Evolutionary conservation across 2,888 invertebrate species (phyloP).

Genomic region (Cepaea hortensis): DNA sequence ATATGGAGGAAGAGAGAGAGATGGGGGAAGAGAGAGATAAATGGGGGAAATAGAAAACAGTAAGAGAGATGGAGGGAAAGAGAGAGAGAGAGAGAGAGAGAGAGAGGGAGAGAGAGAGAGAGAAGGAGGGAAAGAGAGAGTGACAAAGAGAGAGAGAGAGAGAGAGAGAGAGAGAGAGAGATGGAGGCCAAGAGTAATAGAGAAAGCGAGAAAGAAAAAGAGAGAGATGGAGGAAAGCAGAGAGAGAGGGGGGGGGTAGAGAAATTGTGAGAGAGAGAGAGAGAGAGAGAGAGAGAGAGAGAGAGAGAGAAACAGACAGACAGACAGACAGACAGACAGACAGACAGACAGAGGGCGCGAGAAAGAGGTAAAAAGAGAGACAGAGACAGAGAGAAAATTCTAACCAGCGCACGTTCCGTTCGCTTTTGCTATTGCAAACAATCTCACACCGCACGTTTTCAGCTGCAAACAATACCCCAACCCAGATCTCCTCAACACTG

Average conservation of each 20-base stretch:
- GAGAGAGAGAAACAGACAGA: neutral
- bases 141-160: neutral
- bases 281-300: neutral
- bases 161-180: neutral
- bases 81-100: neutral
- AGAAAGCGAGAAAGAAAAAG: neutral
- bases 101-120: conserved; percentile 20
- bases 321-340: neutral
- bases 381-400: neutral
- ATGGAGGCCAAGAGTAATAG: neutral
- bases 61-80: neutral
- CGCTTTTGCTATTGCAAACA: too few species aligned
- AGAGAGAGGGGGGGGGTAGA: neutral
- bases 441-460: too few species aligned
- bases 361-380: neutral
- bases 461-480: too few species aligned
- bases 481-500: too few species aligned
- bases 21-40: too few species aligned
- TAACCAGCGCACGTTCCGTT: too few species aligned
- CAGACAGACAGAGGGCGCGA: neutral
- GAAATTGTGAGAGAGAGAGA: neutral
- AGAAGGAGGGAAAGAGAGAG: neutral
- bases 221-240: neutral
- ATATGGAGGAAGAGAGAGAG: too few species aligned
- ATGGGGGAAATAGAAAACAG: neutral